A percentile compares a stretch with the other conserved stretches of the same genome.
These are phyloP conservation scores for Fopius arisanus DNA, from an alignment of 1,140 invertebrate genomes.

Conservation along the genomic window DNA sequence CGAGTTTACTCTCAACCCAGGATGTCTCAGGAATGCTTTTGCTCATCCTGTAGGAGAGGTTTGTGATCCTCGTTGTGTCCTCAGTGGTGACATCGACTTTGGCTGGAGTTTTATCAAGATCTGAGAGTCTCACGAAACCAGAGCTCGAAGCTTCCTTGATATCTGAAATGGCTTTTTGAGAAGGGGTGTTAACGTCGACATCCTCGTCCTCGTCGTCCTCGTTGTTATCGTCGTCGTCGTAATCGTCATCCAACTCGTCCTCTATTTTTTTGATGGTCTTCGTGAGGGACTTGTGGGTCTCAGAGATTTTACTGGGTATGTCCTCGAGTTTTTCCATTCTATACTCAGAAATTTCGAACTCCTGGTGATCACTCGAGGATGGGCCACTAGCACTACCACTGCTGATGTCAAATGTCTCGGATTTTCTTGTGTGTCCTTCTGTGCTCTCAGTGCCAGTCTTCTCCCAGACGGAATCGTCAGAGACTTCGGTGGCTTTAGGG, in stretches of 20 bases:
- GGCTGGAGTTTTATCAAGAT: conserved; percentile 66
- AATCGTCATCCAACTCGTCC: conserved; percentile 50
- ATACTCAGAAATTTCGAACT: conserved; percentile 49
- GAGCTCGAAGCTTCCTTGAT: conserved; percentile 24
- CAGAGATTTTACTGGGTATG: conserved; percentile 46
- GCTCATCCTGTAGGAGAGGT: conserved; percentile 56
- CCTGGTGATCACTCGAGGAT: conserved; percentile 54
- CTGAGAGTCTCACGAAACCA: conserved; percentile 67
- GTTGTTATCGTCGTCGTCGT: conserved; percentile 45
- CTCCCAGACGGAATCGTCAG: conserved; percentile 53
- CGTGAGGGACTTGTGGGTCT: conserved; percentile 56
- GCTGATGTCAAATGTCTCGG: conserved; percentile 60
- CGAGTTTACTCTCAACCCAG: conserved; percentile 71
- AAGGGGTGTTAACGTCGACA: conserved; percentile 44
- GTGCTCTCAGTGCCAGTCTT: conserved; percentile 56
- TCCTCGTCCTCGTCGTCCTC: conserved; percentile 52
- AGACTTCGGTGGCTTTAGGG: conserved; percentile 45
- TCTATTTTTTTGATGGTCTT: conserved; percentile 60
- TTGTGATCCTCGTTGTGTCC: conserved; percentile 43
- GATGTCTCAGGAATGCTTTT: conserved; percentile 71
- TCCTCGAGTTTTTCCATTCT: conserved; percentile 39
- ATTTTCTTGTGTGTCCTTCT: conserved; percentile 53
- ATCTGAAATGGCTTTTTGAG: conserved; percentile 13
- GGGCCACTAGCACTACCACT: conserved; percentile 51
- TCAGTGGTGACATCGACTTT: conserved; percentile 31